Conservation (phyloP, 2,113 vertebrate genomes). For the Sinocyclocheilus anshuiensis region DNA sequence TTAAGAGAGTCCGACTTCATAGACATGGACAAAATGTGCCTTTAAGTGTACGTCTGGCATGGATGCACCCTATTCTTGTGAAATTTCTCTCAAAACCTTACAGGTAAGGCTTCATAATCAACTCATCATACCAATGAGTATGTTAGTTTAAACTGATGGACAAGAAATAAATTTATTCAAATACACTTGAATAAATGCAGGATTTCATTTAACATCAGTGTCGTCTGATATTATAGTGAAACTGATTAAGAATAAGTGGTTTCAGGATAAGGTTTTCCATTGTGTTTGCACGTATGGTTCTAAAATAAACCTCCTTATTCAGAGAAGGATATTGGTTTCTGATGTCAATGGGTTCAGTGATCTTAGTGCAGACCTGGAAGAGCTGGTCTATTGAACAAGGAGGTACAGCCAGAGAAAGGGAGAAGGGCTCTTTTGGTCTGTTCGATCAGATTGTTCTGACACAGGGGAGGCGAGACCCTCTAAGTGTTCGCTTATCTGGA, state of each 20-base stretch:
- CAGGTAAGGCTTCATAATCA: constrained; percentile 31
- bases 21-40: neutral
- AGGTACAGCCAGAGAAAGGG: neutral
- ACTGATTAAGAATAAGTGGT: neutral
- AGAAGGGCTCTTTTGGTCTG: constrained; percentile 18
- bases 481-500: neutral
- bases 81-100: neutral
- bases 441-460: constrained; percentile 16
- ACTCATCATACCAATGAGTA: neutral
- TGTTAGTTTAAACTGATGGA: too few species aligned
- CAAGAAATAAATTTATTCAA: neutral
- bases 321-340: constrained; percentile 25
- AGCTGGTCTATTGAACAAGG: constrained; percentile 36
- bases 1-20: neutral
- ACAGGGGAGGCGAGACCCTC: constrained; percentile 4
- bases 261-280: neutral
- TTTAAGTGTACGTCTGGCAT: constrained; percentile 25
- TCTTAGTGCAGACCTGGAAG: constrained; percentile 39
- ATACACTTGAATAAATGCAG: neutral
- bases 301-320: constrained; percentile 43
- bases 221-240: neutral
- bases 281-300: neutral
- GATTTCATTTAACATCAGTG: neutral
- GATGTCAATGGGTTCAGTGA: constrained; percentile 47
- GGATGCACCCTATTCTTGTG: neutral